These are phyloP conservation scores for Palythoa grandis DNA, from an alignment of 92 coral and sea anemone species.

Conservation along the genomic window DNA sequence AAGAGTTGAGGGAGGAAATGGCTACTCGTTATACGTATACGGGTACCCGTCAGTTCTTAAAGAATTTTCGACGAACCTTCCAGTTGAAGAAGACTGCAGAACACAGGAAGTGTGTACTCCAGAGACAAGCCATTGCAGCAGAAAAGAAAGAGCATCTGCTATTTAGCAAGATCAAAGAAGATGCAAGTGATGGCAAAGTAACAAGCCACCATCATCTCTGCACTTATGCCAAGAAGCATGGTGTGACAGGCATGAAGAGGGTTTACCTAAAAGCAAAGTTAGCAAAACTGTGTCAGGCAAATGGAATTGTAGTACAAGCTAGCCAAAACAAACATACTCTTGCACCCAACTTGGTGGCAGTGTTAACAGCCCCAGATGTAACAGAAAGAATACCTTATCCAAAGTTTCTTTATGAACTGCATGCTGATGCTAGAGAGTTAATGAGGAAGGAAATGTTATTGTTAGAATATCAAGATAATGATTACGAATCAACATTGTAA, in stretches of 20 bases:
- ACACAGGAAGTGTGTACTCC: constrained; percentile 56
- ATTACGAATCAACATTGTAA: too few relatives aligned
- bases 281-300: constrained; percentile 31
- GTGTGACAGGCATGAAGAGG: constrained; percentile 42
- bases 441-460: neutral
- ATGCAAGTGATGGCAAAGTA: constrained; percentile 31
- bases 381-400: constrained; percentile 21
- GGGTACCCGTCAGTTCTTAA: constrained; percentile 37
- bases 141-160: constrained; percentile 8
- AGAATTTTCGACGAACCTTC: constrained; percentile 23
- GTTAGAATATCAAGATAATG: too few relatives aligned
- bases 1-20: constrained; percentile 20
- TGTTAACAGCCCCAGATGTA: neutral
- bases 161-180: constrained; percentile 31
- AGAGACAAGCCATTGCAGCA: constrained; percentile 30
- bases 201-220: constrained; percentile 44
- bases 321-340: constrained; percentile 48
- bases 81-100: constrained; percentile 52
- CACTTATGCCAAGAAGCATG: constrained; percentile 37
- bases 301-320: constrained; percentile 39
- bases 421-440: constrained; percentile 4
- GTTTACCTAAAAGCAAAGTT: constrained; percentile 51
- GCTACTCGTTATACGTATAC: constrained; percentile 21
- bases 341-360: constrained; percentile 2
- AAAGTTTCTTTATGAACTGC: constrained; percentile 9